Percentiles rank a stretch among this genome's conserved stretches.
These are phyloP conservation scores for Haliclystus octoradiatus DNA, from an alignment of 30 jellyfish, hydroid and myxozoan genomes.

Conservation along the genomic window DNA sequence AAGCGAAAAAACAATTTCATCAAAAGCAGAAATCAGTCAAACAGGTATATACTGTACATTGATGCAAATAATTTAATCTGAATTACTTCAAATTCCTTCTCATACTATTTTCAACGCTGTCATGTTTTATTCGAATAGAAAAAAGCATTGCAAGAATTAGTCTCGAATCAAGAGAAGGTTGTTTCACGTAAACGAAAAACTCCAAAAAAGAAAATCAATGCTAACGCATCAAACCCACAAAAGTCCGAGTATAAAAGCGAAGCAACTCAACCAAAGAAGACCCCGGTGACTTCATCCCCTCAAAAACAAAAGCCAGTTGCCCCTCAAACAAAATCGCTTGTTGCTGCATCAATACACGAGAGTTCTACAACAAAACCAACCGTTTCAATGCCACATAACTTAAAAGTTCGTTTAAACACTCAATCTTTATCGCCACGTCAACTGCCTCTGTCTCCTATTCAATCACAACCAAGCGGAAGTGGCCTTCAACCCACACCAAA, in stretches of 20 bases:
- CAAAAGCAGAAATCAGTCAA: slow-evolving; percentile 54
- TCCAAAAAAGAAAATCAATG: background rate
- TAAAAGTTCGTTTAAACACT: no score
- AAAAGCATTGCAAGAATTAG: background rate
- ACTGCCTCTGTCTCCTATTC: background rate
- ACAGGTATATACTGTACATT: slow-evolving; percentile 24
- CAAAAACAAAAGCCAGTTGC: background rate
- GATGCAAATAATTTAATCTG: no score
- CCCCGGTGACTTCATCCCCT: background rate
- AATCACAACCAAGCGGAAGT: background rate
- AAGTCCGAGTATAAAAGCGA: background rate
- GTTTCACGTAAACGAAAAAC: background rate
- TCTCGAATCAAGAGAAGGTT: background rate
- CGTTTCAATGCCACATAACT: background rate
- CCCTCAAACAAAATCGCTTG: background rate
- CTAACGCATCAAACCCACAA: background rate
- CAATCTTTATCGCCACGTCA: background rate
- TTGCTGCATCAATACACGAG: no score
- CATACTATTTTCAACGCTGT: no score
- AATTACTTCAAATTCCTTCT: no score
- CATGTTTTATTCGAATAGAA: background rate
- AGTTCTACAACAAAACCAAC: background rate
- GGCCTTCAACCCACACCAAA: background rate
- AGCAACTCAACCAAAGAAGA: background rate
- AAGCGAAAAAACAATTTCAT: slow-evolving; percentile 74